A percentile compares a stretch with the other conserved stretches of the same genome.
Conservation (phyloP, 2,888 invertebrate species). For the Cheilosia vulpina region DNA sequence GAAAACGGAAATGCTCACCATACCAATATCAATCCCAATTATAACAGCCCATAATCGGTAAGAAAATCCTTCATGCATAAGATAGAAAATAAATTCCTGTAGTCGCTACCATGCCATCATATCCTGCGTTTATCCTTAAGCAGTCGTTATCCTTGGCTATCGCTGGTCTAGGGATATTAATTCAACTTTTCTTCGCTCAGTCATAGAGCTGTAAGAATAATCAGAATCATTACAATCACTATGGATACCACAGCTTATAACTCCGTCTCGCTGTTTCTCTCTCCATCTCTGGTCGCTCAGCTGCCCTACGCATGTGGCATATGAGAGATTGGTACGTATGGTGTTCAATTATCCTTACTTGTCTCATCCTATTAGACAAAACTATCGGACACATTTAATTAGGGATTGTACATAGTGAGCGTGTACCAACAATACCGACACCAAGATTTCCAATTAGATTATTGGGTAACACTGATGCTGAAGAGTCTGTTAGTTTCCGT, state of each 20-base stretch:
- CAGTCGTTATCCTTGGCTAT: neutral
- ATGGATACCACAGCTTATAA: neutral
- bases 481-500: neutral
- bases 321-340: no score
- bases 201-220: neutral
- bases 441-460: neutral
- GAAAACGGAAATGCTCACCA: neutral
- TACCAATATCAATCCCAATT: neutral
- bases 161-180: neutral
- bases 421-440: neutral
- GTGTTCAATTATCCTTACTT: neutral
- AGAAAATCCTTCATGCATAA: conserved; percentile 3
- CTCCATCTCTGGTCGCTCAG: neutral
- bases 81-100: neutral
- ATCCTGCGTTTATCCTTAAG: neutral
- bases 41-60: neutral
- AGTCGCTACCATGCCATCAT: neutral
- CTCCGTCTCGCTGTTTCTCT: no score
- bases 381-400: neutral
- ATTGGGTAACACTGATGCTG: neutral
- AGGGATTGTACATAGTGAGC: neutral
- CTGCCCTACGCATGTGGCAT: neutral
- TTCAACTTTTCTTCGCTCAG: conserved; percentile 5
- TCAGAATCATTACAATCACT: neutral
- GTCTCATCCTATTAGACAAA: neutral